phyloP scores from a whole-genome alignment of 2,797 vertebrate genomes.

The Pelodytes ibericus region DNA sequence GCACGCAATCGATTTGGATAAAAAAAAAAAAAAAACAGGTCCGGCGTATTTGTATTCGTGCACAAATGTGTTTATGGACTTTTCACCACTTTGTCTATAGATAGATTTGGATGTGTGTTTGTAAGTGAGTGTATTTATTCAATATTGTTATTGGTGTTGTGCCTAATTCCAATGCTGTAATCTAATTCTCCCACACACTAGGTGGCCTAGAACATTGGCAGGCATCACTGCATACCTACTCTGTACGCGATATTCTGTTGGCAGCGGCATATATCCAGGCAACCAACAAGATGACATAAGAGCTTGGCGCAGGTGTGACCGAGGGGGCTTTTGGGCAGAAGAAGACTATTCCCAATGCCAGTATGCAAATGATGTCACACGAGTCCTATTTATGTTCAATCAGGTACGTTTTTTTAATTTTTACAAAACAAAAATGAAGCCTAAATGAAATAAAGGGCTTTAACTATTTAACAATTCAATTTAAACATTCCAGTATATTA shows the following conservation, averaged over 20 bases:
- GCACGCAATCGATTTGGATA: no score
- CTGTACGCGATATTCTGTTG: conserved; percentile 82
- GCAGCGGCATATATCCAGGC: conserved; percentile 85
- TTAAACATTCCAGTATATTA: no score
- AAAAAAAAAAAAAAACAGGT: no score
- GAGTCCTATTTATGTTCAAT: conserved; percentile 91
- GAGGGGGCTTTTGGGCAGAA: conserved; percentile 88
- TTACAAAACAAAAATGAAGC: no score
- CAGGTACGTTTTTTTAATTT: conserved; percentile 76
- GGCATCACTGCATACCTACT: conserved; percentile 89
- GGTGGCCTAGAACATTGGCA: conserved; percentile 94
- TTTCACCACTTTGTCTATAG: no score
- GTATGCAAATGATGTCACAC: conserved; percentile 93
- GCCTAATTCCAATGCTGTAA: conserved; percentile 49
- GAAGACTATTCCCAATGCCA: conserved; percentile 93
- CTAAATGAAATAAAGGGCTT: no score
- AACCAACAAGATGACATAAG: conserved; percentile 80
- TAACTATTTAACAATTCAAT: no score
- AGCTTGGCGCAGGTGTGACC: conserved; percentile 88
- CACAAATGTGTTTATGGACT: no score
- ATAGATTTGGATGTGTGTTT: not conserved
- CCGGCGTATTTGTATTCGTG: no score
- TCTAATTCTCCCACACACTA: conserved; percentile 64
- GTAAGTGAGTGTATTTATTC: not conserved
- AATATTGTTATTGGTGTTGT: not conserved